phyloP scores from a whole-genome alignment of 2,888 invertebrate species.

The Rhorus exstirpatorius region DNA sequence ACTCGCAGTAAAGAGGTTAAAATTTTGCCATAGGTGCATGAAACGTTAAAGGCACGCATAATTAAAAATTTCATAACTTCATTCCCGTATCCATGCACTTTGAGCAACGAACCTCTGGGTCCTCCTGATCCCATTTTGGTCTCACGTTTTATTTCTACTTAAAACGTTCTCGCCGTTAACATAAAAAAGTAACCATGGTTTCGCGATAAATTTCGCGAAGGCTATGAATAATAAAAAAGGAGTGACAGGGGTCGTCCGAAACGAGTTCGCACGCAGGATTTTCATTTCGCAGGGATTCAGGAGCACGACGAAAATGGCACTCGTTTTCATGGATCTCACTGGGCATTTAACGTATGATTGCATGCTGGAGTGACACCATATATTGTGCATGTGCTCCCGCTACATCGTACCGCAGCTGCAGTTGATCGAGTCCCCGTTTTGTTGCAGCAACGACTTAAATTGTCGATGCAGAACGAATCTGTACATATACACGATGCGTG shows the following conservation, averaged over 20 bases:
- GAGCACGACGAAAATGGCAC: conserved; percentile 16
- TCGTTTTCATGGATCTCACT: conserved; percentile 16
- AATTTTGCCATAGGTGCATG: no score
- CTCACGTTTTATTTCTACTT: not conserved
- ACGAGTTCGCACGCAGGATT: conserved; percentile 2
- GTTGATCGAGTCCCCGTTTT: conserved; percentile 18
- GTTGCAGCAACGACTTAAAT: not conserved
- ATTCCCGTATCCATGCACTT: not conserved
- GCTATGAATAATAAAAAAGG: conserved; percentile 47
- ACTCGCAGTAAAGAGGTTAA: no score
- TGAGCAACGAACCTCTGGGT: not conserved
- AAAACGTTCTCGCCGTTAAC: not conserved
- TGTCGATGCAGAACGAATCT: not conserved
- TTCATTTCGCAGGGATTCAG: conserved; percentile 14
- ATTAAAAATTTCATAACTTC: not conserved
- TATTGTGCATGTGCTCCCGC: conserved; percentile 10
- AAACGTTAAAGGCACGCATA: not conserved
- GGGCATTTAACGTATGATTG: conserved; percentile 51
- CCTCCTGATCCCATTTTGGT: not conserved
- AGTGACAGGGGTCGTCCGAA: not conserved
- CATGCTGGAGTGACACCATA: not conserved
- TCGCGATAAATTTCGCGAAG: conserved; percentile 33
- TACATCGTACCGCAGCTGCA: not conserved
- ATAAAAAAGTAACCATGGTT: conserved; percentile 20
- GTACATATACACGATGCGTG: not conserved